Conservation (phyloP, 2,113 vertebrate genomes). For the Rhineura floridana region DNA sequence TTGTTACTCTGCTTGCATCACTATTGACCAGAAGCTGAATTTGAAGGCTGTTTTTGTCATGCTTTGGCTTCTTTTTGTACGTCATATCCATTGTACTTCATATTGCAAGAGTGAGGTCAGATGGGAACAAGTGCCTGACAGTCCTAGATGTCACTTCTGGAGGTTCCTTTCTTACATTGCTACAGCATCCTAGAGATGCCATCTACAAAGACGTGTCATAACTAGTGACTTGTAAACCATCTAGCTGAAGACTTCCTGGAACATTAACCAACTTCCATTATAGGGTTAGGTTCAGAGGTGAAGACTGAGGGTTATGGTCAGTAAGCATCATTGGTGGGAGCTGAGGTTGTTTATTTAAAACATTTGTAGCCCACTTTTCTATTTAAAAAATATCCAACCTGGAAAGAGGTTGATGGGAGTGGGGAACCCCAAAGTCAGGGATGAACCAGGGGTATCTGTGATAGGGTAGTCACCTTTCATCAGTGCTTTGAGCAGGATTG, state of each 20-base stretch:
- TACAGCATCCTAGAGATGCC: neutral
- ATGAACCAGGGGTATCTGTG: neutral
- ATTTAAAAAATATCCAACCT: neutral
- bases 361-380: neutral
- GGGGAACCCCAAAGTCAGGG: neutral
- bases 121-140: no score
- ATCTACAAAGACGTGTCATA: neutral
- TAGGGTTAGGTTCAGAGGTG: neutral
- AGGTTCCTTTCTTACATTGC: neutral
- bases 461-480: constrained; percentile 77
- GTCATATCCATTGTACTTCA: no score
- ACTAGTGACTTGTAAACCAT: neutral
- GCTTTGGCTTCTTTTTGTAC: no score
- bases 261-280: neutral
- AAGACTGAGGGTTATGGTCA: neutral
- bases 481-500: constrained; percentile 83
- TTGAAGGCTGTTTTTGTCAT: no score
- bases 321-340: neutral
- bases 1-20: no score
- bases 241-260: neutral
- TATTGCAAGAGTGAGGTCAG: no score
- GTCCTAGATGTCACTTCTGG: no score
- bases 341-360: neutral
- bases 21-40: no score
- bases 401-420: neutral